phyloP scores from a whole-genome alignment of 2,113 vertebrate species.

The Trachemys scripta region DNA sequence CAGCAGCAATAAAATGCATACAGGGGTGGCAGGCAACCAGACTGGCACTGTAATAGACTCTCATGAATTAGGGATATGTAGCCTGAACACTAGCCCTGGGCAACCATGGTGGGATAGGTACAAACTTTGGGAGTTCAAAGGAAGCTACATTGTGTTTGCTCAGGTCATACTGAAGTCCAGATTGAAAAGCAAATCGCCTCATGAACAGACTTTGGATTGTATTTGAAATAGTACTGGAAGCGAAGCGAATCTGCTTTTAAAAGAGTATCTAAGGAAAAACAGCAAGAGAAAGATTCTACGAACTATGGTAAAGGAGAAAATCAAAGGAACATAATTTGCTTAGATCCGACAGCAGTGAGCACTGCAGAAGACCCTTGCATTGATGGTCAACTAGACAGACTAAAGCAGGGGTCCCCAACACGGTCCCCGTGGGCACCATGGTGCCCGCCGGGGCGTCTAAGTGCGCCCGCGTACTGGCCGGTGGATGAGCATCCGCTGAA shows the following conservation, averaged over 20 bases:
- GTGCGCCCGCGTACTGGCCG: too few relatives aligned
- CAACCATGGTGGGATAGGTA: rapidly evolving
- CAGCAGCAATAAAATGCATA: neutral
- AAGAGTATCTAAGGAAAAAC: conserved; percentile 6
- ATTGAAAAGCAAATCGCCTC: neutral
- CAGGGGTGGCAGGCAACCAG: neutral
- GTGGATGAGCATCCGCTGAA: too few relatives aligned
- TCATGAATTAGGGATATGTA: neutral
- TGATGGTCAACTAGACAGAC: neutral
- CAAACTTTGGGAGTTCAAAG: neutral
- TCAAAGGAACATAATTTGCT: neutral
- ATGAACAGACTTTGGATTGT: neutral
- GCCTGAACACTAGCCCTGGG: neutral
- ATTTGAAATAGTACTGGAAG: neutral
- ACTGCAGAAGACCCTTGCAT: neutral
- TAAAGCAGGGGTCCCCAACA: neutral
- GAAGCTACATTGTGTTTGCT: neutral
- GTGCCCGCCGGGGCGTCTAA: too few relatives aligned
- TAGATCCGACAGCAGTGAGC: neutral
- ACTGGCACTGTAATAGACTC: neutral
- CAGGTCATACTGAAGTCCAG: neutral
- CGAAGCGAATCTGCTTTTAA: neutral
- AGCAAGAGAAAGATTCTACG: neutral
- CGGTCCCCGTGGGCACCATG: too few relatives aligned
- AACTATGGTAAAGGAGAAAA: neutral